Base-by-base conservation (phyloP, 2,113 vertebrate species). In the Hiodon alosoides region DNA sequence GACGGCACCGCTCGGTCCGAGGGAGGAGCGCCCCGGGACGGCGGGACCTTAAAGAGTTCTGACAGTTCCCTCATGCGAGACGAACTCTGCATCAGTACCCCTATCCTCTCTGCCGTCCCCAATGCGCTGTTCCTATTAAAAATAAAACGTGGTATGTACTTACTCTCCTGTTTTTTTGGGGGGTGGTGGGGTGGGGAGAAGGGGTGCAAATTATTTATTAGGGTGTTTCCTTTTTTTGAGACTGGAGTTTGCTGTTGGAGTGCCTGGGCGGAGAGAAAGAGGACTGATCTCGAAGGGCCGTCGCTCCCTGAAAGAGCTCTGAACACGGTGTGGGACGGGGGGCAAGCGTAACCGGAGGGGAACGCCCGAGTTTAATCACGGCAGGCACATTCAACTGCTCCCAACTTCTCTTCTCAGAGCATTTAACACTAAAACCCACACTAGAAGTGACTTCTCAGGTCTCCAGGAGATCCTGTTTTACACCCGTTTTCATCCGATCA, bases 141-240 rank as follows among this genome's bases (percentile, higher is more conserved):
- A 66, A 67, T 67, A 67, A 57, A 74, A 74, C 0, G n/a, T 14
- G 17, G 58, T 53, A 13, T 55, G 64, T 57, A 67, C 73, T 67
- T 67, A 55, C 72, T 74, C 48, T 14, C 62, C 46, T 5, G 3
- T 7, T 57, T 58, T 57, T 58, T 73, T 50, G 5, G 72, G 13
- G 17, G n/a, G 51, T 14, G 54, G 53, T 50, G 5, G 72, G 13
- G 17, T 7, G 51, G 48, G 54, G 53, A 9, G n/a, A 17, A 66
- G 57, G 52, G 31, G 62, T 74, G 62, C 51, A 57, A 74, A 74
- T 74, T 57, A 74, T 74, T 74, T 10, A 74, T 74, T 14, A 67
- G 51, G 52, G 53, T 46, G 16, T 55, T 64, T 74, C 31, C 72
- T 74, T 51, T 67, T 74, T 17, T 7, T 57, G 31, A 7, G 72